Evolutionary conservation across 2,888 invertebrate species (phyloP), one percentile per base, ranked within the genome.

Genomic region (Kryphioiulus occultus): DNA sequence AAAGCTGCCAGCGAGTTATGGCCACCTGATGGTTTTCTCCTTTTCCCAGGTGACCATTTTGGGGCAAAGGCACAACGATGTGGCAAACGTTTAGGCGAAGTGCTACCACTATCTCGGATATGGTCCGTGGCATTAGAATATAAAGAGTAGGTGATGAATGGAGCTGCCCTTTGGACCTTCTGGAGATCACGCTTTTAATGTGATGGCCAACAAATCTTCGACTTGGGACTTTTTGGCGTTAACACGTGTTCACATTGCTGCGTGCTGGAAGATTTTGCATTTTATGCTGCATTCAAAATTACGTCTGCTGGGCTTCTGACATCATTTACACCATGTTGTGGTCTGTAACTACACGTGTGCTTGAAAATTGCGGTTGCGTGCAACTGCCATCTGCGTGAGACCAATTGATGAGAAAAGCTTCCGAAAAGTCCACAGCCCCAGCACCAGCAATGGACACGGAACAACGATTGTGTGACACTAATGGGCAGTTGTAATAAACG

Each of bases 401-500:
- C 22, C 68, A 26, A 68, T 68, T 68, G 68, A 68, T 68, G 68
- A 68, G 68, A 68, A 68, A 68, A 68, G 68, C 68, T 68, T 68
- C 68, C 68, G n/a, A 68, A 68, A 68, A 26, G 68, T 68, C 68
- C 68, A 68, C 68, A 26, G 68, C n/a, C n/a, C n/a, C n/a, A n/a
- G 68, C 39, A 15, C 84, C n/a, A 32, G 39, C 84, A 35, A 84
- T 35, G 84, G 84, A 84, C 84, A 84, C 84, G 84, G 84, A 84
- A 84, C 84, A 39, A 22, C 35, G 35, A 35, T 84, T 5, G 9
- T 84, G 84, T 84, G 84, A 84, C 84, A 84, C 35, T 84, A 84
- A 84, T 84, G 84, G 84, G 39, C 68, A 68, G 68, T 26, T 84
- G 84, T 42, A 84, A 84, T 84, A 84, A 84, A 84, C 35, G 84